Conservation (phyloP, 2,888 invertebrate species). For the Stictocephala bisonia region DNA sequence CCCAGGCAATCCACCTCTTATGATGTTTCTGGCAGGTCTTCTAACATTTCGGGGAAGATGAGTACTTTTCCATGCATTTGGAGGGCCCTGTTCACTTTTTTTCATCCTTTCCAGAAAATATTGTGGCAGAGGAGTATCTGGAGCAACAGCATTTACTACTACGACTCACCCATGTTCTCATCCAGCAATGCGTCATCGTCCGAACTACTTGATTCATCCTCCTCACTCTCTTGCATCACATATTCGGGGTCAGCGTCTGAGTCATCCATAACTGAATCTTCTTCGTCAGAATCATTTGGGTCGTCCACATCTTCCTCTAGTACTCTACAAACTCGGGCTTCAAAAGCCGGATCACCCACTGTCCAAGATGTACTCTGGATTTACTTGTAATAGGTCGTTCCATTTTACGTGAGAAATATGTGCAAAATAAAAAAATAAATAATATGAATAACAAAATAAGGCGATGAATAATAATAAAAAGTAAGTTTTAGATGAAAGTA, state of each 20-base stretch:
- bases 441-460: not conserved
- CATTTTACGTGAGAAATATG: conserved; percentile 20
- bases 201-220: not conserved
- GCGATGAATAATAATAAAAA: not conserved
- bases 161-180: not conserved
- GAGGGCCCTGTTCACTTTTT: conserved; percentile 38
- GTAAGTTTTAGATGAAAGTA: not conserved
- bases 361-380: conserved; percentile 10
- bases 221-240: conserved; percentile 17
- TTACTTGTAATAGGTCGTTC: conserved; percentile 17
- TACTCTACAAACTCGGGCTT: not conserved
- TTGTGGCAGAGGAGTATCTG: conserved; percentile 25
- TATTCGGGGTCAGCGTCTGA: conserved; percentile 25
- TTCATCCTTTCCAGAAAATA: conserved; percentile 36
- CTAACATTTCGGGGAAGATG: conserved; percentile 12
- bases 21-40: conserved; percentile 5
- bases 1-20: conserved; percentile 25
- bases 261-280: not conserved
- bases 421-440: not conserved
- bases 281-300: not conserved
- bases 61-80: conserved; percentile 32
- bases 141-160: conserved; percentile 19
- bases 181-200: conserved; percentile 5
- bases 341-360: conserved; percentile 17
- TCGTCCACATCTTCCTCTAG: conserved; percentile 21